Evolutionary conservation across 2,888 invertebrate genomes (phyloP).

Genomic region (Parelbella ahira): DNA sequence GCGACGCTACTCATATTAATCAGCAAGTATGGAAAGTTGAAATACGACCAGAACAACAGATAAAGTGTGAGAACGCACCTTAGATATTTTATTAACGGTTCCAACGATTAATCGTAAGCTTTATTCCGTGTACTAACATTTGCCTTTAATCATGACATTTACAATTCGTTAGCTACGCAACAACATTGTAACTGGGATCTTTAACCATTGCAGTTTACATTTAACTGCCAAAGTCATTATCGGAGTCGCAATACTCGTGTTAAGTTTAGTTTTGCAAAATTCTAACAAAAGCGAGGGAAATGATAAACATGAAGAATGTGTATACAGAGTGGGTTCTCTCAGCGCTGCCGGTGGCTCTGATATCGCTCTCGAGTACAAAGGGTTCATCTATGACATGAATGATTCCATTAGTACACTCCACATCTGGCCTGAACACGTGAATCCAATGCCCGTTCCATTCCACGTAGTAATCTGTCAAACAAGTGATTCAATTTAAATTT

Average conservation of each 20-base stretch:
- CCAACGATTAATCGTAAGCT: too few species aligned
- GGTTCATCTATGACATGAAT: constrained; percentile 96
- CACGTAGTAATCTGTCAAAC: constrained; percentile 86
- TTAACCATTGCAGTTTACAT: constrained; percentile 1
- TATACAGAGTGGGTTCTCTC: constrained; percentile 45
- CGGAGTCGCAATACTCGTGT: too few species aligned
- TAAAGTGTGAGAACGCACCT: too few species aligned
- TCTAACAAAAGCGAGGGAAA: constrained; percentile 51
- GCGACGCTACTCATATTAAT: too few species aligned
- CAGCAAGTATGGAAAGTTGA: too few species aligned
- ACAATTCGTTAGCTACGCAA: constrained; percentile 6
- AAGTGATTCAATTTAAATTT: constrained; percentile 25
- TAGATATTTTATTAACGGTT: too few species aligned
- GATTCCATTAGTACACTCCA: constrained; percentile 97
- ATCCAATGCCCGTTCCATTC: constrained; percentile 93
- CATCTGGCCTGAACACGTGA: constrained; percentile 93
- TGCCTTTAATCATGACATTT: neutral
- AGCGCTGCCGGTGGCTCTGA: constrained; percentile 83
- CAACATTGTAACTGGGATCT: constrained; percentile 7
- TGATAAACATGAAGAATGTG: constrained; percentile 42
- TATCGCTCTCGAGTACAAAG: constrained; percentile 90
- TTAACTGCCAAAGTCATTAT: neutral
- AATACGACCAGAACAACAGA: too few species aligned
- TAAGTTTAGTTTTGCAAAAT: constrained; percentile 57
- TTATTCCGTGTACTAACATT: neutral